Evolutionary conservation across 2,888 invertebrate species (phyloP), one percentile per base, ranked within the genome.

Genomic region (Phyto melanocephala): DNA sequence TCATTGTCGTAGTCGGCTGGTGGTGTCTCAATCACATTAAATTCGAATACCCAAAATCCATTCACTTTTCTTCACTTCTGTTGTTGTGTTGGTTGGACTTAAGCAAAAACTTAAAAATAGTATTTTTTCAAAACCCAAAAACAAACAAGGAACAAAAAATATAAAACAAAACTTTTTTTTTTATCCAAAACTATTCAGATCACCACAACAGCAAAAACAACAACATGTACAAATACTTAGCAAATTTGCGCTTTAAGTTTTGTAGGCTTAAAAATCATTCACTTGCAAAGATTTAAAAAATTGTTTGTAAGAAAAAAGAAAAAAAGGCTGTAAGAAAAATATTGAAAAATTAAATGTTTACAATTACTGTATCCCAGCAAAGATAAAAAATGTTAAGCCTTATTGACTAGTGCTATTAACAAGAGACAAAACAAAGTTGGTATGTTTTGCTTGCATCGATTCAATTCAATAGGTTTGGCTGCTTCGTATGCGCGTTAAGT

Each of bases 21-120:
- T 81, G 56, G 79, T 75, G 82, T 82, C 82, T 82, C 79, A 82
- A 82, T 79, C 74, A 47, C 74, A 78, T 82, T 80, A 65, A 76
- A 54, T 65, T 63, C 71, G 58, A 79, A 65, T 79, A 62, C 65
- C 63, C 71, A 70, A 68, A 72, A 58, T 22, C 80, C 80, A 83
- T 83, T 83, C 83, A 83, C 83, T 83, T 83, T 83, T 83, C 56
- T 28, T 67, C 20, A 10, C 17, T 62, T 15, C 24, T 67, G 45
- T 17, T 13, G 20, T 52, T 42, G 13, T 11, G 20, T 52, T 50
- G 20, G 5, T 47, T 15, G 22, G 17, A 35, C 28, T 75, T 58
- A 37, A 37, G 42, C 67, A 54, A 75, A 52, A 68, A 60, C 40
- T 8, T 0, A 2, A 11, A 62, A 67, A 33, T 37, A 22, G 56